Base-by-base conservation (phyloP, 2,888 invertebrate species). In the Drosophila prostipennis region DNA sequence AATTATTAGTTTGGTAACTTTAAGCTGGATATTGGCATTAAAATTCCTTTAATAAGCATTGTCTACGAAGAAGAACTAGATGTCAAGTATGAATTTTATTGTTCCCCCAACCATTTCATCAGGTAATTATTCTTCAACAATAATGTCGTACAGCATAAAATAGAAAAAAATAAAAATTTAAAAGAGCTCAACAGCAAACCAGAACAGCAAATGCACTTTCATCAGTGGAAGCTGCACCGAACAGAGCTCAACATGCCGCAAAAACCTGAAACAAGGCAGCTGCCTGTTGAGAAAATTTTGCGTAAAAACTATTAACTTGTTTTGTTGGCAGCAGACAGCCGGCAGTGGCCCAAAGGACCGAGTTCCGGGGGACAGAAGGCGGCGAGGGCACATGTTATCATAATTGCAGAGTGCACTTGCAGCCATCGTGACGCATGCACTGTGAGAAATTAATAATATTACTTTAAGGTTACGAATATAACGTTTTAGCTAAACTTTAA, bases 281-380 rank as follows among this genome's bases (percentile, higher is more conserved):
- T 83, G 79, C 64, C 70, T 75, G 37, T 59, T 78, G 71, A 57
- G 75, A 74, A 64, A 67, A 72, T 76, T 71, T 74, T 77, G 69
- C 70, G 69, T 76, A 72, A 76, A 81, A 84, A 77, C 74, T 84
- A 81, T 79, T 78, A 76, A 79, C 81, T 79, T 79, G 68, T 73
- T 74, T 76, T 54, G 63, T 74, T 58, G 60, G 63, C 52, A 55
- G 70, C 61, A 57, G 51, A 53, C 52, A 55, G 70, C 61, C 53
- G 51, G 56, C 69, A 43, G 55, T 55, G 55, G 46, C 46, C 69
- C 57, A 53, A 51, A 69, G 70, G 46, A 52, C n/a, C 36, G 11
- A 32, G 46, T 42, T 42, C 32, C 23, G 10, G 43, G 59, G 26
- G 45, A 36, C 48, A 54, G 37, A 16, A 10, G 46, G 42, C 32